Evolutionary conservation across 2,888 invertebrate species (phyloP).

Genomic region (Ashinkailepas kermadecensis): DNA sequence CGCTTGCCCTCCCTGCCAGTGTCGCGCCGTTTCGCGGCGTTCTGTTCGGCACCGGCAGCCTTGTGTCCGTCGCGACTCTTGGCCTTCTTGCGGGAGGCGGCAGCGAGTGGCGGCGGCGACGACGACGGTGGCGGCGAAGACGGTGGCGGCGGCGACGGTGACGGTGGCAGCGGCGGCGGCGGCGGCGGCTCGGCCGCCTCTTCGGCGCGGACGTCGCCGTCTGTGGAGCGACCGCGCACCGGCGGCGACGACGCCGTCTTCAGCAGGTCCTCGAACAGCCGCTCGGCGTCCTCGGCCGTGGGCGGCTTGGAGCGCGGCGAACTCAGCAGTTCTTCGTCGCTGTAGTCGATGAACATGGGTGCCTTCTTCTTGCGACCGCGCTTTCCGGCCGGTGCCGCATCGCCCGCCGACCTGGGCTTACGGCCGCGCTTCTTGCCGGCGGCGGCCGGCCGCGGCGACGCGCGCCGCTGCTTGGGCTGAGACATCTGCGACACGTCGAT

Average conservation of each 20-base stretch:
- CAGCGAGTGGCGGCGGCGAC: neutral
- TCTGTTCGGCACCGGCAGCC: too few species aligned
- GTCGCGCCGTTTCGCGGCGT: neutral
- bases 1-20: neutral
- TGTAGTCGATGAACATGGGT: conserved; percentile 11
- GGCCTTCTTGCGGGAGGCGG: neutral
- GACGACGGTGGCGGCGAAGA: neutral
- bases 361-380: neutral
- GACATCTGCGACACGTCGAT: conserved; percentile 37
- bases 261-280: neutral
- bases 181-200: too few species aligned
- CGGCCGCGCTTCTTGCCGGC: conserved; percentile 11
- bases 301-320: neutral
- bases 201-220: too few species aligned
- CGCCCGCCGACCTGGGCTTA: neutral
- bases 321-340: neutral
- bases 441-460: neutral
- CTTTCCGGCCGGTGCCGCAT: neutral
- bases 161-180: neutral
- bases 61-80: neutral
- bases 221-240: too few species aligned
- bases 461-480: neutral
- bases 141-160: neutral
- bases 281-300: neutral
- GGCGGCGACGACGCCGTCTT: too few species aligned